Evolutionary conservation across 2,113 vertebrate genomes (phyloP), one percentile per base, ranked within the genome.

Genomic region (Ammospiza caudacuta): DNA sequence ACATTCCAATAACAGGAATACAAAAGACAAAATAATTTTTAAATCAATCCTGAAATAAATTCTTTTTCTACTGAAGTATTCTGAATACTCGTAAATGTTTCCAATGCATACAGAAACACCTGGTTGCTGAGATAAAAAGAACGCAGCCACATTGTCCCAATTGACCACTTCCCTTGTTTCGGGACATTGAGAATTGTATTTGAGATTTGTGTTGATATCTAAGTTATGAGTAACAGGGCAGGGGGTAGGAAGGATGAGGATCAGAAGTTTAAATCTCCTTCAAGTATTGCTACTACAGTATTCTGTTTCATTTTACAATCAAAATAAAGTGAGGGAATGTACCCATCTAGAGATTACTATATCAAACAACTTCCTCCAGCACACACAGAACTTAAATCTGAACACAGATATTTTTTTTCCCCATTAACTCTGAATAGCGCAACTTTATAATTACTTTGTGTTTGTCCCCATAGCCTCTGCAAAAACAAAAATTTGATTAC

Each of bases 381-480:
- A 49, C 23, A 78, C 49, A 44, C 35, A 89, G 25, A 81, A 84
- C 92, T 63, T 96, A 37, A 94, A 94, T 94, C 28, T 67, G 46
- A 91, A 62, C 73, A 24, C 23, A 41, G 79, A 58, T 57, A 58
- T 54, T 92, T 82, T 82, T 92, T 92, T 82, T 66, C 7, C 27
- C 59, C 72, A 89, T 75, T 90, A 95, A 95, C 94, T 92, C 66
- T 92, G 92, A 97, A 97, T 81, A 94, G 94, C 88, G 58, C 90
- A 97, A 98, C 97, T 98, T 97, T 97, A 94, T 97, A 98, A 98
- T 98, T 98, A 97, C 96, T 98, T 96, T 90, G 94, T 94, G 95
- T 97, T 97, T 97, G 94, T 98, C 98, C 97, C 98, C 90, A 92
- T 11, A 96, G 97, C 76, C 95, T 94, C 83, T 91, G 74, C 49